A percentile compares a stretch with the other conserved stretches of the same genome.
Conservation (phyloP, 2,888 invertebrate species). For the Tridacna gigas region DNA sequence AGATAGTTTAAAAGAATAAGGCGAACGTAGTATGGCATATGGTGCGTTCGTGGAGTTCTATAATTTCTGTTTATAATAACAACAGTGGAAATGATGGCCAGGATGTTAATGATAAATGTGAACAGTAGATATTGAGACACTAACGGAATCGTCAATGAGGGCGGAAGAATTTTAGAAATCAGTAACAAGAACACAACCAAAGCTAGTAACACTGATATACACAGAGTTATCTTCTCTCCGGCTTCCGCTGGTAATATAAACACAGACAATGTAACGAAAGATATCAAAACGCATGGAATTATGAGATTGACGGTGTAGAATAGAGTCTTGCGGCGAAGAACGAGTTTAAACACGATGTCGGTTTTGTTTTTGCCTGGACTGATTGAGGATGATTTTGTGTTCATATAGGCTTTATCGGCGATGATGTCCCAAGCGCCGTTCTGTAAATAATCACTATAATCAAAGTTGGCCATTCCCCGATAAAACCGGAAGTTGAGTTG, state of each 20-base stretch:
- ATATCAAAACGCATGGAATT: constrained; percentile 98
- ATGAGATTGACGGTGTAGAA: constrained; percentile 99
- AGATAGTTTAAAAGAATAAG: constrained; percentile 96
- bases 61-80: constrained; percentile 99
- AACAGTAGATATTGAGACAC: constrained; percentile 99
- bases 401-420: constrained; percentile 72
- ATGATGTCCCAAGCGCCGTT: constrained; percentile 83
- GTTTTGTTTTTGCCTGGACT: constrained; percentile 61
- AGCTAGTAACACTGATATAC: constrained; percentile 99
- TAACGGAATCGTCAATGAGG: constrained; percentile 97
- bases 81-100: constrained; percentile 98
- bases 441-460: constrained; percentile 81
- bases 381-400: constrained; percentile 44
- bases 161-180: constrained; percentile 99
- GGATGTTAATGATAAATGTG: constrained; percentile 99
- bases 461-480: constrained; percentile 69
- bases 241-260: constrained; percentile 99
- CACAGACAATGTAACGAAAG: constrained; percentile 98
- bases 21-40: constrained; percentile 98
- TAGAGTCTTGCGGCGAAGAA: constrained; percentile 97
- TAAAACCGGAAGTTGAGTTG: constrained; percentile 77
- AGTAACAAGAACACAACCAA: constrained; percentile 99
- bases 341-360: constrained; percentile 95
- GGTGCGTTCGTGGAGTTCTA: constrained; percentile 96
- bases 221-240: constrained; percentile 93